These are phyloP conservation scores for Varroa destructor DNA, from an alignment of 1,140 invertebrate genomes.

Conservation along the genomic window DNA sequence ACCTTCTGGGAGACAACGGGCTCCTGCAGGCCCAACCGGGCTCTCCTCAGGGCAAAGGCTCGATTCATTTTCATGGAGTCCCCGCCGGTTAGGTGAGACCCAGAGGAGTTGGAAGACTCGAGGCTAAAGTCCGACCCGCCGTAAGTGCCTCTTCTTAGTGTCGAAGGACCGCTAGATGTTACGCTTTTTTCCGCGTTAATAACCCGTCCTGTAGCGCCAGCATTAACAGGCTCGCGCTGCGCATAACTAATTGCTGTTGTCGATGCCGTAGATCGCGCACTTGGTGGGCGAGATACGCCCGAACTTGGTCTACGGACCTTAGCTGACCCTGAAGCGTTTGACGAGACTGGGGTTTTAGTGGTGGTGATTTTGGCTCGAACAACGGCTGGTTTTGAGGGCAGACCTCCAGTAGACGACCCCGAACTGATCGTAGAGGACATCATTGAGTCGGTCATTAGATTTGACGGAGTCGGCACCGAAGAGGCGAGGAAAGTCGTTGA, in stretches of 20 bases:
- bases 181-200: neutral
- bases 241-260: neutral
- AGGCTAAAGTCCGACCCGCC: slow-evolving; percentile 28
- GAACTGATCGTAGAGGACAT: slow-evolving; percentile 24
- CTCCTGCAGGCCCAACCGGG: slow-evolving; percentile 39
- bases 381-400: slow-evolving; percentile 2
- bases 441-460: slow-evolving; percentile 20
- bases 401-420: slow-evolving; percentile 14
- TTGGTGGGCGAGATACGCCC: slow-evolving; percentile 2
- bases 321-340: neutral
- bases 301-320: slow-evolving; percentile 9
- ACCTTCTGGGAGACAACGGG: slow-evolving; percentile 31
- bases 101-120: slow-evolving; percentile 29
- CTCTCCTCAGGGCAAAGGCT: slow-evolving; percentile 43
- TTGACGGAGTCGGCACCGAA: slow-evolving; percentile 9
- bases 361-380: neutral
- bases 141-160: slow-evolving; percentile 28
- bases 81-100: slow-evolving; percentile 23
- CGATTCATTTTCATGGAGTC: slow-evolving; percentile 41
- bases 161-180: neutral
- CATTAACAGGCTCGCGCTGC: slow-evolving; percentile 28
- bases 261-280: neutral
- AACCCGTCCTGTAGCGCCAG: slow-evolving; percentile 29
- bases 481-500: slow-evolving; percentile 23
- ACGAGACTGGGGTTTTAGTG: neutral